Percentiles rank a stretch among this genome's conserved stretches.
These are phyloP conservation scores for Terebella lapidaria DNA, from an alignment of 2,888 invertebrate species.

Conservation along the genomic window DNA sequence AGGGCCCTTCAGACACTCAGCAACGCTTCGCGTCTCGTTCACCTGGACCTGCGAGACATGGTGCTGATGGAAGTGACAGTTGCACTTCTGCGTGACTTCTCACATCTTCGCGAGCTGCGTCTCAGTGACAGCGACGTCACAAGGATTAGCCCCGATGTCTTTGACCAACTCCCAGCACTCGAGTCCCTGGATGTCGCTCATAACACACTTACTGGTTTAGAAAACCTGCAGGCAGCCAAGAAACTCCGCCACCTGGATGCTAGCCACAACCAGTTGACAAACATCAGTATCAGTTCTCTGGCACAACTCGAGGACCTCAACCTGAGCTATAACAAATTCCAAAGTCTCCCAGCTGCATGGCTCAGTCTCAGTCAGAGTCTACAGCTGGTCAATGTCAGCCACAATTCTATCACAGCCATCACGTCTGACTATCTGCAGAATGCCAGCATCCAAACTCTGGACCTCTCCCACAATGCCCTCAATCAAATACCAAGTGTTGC, in stretches of 20 bases:
- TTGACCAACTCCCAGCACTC: conserved; percentile 11
- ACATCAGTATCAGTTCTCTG: conserved; percentile 11
- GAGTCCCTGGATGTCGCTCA: conserved; percentile 17
- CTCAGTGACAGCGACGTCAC: conserved; percentile 19
- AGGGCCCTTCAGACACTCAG: conserved; percentile 4
- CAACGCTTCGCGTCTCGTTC: conserved; percentile 11
- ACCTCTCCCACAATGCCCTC: conserved; percentile 17
- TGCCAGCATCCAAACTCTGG: conserved; percentile 14
- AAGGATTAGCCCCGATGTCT: conserved; percentile 16
- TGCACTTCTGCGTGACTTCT: conserved; percentile 15
- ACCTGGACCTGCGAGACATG: conserved; percentile 24
- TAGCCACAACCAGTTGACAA: conserved; percentile 10
- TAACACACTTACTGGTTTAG: conserved; percentile 11
- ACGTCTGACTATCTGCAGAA: conserved; percentile 9
- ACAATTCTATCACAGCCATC: conserved; percentile 14
- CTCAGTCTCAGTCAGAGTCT: conserved; percentile 8
- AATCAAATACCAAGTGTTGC: conserved; percentile 6
- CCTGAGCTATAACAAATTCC: conserved; percentile 15
- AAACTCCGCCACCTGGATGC: conserved; percentile 14
- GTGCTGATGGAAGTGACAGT: conserved; percentile 18
- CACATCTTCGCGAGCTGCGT: conserved; percentile 15
- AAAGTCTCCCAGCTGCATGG: conserved; percentile 9
- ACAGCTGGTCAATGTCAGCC: conserved; percentile 18
- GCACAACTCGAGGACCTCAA: conserved; percentile 14
- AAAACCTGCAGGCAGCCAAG: conserved; percentile 9